phyloP scores from a whole-genome alignment of 2,888 invertebrate species.

The Hirtodrosophila histrioides region DNA sequence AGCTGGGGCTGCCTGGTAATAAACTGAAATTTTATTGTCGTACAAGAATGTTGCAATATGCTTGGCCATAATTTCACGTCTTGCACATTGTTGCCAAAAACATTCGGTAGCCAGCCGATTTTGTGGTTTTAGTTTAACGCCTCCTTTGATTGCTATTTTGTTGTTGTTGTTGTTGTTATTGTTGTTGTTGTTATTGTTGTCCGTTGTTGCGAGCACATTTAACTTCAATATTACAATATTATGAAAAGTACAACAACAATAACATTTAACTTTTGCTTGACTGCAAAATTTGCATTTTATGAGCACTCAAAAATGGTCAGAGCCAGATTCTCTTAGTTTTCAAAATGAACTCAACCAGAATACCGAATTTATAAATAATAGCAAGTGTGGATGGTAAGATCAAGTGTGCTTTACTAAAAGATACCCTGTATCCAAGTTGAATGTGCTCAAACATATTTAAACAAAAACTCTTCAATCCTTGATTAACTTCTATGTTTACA shows the following conservation, averaged over 20 bases:
- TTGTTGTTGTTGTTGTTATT: constrained; percentile 18
- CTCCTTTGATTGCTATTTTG: constrained; percentile 55
- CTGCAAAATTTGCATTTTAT: constrained; percentile 46
- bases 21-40: constrained; percentile 80
- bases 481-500: no score
- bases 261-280: constrained; percentile 16
- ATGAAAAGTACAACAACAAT: constrained; percentile 10
- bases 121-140: constrained; percentile 59
- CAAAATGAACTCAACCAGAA: constrained; percentile 3
- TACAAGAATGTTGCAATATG: constrained; percentile 82
- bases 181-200: constrained; percentile 20
- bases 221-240: no score
- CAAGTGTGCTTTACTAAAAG: no score
- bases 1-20: constrained; percentile 56
- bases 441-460: no score
- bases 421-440: no score
- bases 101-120: constrained; percentile 43
- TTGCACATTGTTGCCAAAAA: constrained; percentile 71
- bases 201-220: constrained; percentile 5
- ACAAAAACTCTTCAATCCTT: no score
- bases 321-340: constrained; percentile 3
- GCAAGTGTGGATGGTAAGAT: not conserved
- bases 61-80: constrained; percentile 73
- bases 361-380: constrained; percentile 24
- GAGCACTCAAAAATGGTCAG: constrained; percentile 16